A percentile compares a stretch with the other conserved stretches of the same genome.
These are phyloP conservation scores for Leucania comma DNA, from an alignment of 2,888 invertebrate genomes.

Conservation along the genomic window DNA sequence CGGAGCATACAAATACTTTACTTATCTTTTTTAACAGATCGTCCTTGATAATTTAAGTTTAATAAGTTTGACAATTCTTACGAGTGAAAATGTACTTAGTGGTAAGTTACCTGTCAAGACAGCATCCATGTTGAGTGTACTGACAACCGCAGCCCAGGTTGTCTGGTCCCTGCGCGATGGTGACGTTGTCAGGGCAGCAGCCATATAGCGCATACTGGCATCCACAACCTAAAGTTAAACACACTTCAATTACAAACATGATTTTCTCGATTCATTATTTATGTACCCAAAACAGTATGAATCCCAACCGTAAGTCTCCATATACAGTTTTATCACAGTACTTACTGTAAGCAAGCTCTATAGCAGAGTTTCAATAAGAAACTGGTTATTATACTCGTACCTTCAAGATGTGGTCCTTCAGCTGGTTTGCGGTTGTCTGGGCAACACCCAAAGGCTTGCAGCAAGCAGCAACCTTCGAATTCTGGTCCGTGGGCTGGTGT, in stretches of 20 bases:
- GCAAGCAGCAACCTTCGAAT: conserved; percentile 95
- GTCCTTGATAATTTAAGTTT: no score
- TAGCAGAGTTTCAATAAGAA: background rate
- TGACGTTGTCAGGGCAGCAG: conserved; percentile 96
- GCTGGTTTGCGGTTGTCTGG: conserved; percentile 96
- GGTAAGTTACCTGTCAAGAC: conserved; percentile 92
- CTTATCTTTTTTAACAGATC: no score
- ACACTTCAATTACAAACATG: background rate
- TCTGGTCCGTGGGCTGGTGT: conserved; percentile 96
- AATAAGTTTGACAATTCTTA: no score
- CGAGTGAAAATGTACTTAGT: background rate
- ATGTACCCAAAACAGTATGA: background rate
- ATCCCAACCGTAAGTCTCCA: background rate
- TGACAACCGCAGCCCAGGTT: conserved; percentile 96
- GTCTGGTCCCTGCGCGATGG: conserved; percentile 94
- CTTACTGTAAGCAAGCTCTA: background rate
- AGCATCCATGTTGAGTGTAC: conserved; percentile 94
- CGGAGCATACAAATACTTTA: no score
- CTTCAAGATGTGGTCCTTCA: conserved; percentile 94
- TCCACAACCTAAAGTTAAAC: conserved; percentile 91
- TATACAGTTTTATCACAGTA: background rate
- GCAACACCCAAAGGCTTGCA: conserved; percentile 95
- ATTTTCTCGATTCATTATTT: background rate
- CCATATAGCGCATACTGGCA: conserved; percentile 95
- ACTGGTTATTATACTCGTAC: conserved; percentile 77